Base-by-base conservation (phyloP, 1,140 invertebrate genomes). In the Zaprionus africanus region DNA sequence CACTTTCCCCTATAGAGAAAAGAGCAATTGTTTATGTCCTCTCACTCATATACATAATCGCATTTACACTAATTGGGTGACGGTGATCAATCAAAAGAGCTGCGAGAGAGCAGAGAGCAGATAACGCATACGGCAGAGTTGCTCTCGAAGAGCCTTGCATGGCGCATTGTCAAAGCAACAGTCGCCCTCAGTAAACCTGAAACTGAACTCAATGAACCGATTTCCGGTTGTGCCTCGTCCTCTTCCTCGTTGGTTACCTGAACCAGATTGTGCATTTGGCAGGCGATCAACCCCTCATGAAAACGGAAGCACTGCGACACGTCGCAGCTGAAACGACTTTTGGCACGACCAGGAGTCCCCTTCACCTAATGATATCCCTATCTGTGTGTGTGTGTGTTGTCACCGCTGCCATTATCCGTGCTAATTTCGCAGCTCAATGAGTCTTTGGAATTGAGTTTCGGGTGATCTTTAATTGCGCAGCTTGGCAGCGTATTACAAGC, bases 401-500 rank as follows among this genome's bases (percentile, higher is more conserved):
- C 87, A 86, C 81, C 84, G 76, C 79, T 88, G 74, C 81, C 88
- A 91, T 91, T 91, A 91, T 91, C 88, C 88, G 84, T 91, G 83
- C 88, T 91, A 91, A 91, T 91, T 91, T 91, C 56, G 88, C 88
- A 91, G 83, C 88, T 91, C 88, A 91, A 91, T 91, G 88, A 60
- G 65, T 85, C 70, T 77, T 81, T 78, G 46, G 61, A 88, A 81
- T 58, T 56, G 57, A 64, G 38, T 51, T 60, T 46, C 43, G 49
- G 78, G 74, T 64, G 80, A 81, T 88, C 81, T 81, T 90, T 90
- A 86, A 90, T 90, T 90, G 87, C 86, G 86, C 79, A 86, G 83
- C 74, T 80, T 84, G 79, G 79, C 72, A 82, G 71, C 74, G 84
- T 65, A 87, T 87, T 87, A 87, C 84, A 84, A 81, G 82, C 41